Evolutionary conservation across 1,140 invertebrate genomes (phyloP).

Genomic region (Amphibalanus amphitrite): DNA sequence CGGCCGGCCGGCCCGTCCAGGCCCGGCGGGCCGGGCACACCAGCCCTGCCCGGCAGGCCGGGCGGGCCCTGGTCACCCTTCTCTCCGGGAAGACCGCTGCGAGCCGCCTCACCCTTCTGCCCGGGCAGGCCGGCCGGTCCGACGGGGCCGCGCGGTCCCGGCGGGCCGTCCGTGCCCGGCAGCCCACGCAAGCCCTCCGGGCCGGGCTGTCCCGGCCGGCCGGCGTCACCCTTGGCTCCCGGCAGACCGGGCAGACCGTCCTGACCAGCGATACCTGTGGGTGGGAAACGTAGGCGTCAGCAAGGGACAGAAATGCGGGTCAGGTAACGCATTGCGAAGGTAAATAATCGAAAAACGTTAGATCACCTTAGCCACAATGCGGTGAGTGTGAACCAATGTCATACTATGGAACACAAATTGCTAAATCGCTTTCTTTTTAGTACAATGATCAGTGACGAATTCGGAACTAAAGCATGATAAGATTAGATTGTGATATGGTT

Average conservation of each 20-base stretch:
- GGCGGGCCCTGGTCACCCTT: slow-evolving; percentile 22
- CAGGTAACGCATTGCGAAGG: too few species aligned
- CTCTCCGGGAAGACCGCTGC: slow-evolving; percentile 22
- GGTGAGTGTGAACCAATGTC: too few species aligned
- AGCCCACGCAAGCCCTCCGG: slow-evolving; percentile 11
- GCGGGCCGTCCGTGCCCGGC: slow-evolving; percentile 19
- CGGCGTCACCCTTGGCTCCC: slow-evolving; percentile 35
- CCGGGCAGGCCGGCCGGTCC: slow-evolving; percentile 26
- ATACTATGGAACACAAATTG: too few species aligned
- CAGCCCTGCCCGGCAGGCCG: slow-evolving; percentile 26
- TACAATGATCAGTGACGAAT: too few species aligned
- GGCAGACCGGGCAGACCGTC: slow-evolving; percentile 19
- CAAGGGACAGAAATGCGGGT: too few species aligned
- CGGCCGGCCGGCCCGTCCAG: slow-evolving; percentile 18
- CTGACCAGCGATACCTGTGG: slow-evolving; percentile 10
- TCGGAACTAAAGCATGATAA: too few species aligned
- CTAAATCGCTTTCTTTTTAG: too few species aligned
- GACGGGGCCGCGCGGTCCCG: slow-evolving; percentile 16
- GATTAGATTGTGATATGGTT: too few species aligned
- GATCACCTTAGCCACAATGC: too few species aligned
- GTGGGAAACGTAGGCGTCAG: too few species aligned
- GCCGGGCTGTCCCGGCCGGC: slow-evolving; percentile 12
- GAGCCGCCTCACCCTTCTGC: slow-evolving; percentile 25
- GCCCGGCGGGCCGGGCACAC: slow-evolving; percentile 25
- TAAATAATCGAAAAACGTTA: too few species aligned